Evolutionary conservation across 2,888 invertebrate genomes (phyloP).

Genomic region (Cephus runcator): DNA sequence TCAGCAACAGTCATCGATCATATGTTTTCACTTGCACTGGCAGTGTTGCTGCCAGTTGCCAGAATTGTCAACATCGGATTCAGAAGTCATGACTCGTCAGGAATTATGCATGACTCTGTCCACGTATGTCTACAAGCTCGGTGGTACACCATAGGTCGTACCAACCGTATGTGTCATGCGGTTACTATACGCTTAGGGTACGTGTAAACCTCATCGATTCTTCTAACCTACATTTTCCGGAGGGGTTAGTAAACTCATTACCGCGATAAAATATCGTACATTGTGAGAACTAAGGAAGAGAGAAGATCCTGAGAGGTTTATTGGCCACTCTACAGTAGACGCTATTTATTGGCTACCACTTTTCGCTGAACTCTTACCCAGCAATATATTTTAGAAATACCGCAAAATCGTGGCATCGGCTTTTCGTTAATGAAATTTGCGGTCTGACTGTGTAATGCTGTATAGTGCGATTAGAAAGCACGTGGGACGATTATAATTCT

Average conservation of each 20-base stretch:
- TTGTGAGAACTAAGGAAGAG: background rate
- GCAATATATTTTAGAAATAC: background rate
- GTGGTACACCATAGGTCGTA: background rate
- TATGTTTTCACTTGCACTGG: background rate
- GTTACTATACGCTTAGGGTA: background rate
- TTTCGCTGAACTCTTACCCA: background rate
- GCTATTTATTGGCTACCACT: background rate
- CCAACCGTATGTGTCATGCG: background rate
- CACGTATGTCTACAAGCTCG: background rate
- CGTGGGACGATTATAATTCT: background rate
- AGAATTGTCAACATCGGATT: background rate
- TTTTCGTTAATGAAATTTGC: background rate
- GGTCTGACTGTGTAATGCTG: background rate
- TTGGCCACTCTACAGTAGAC: background rate
- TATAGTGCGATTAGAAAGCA: background rate
- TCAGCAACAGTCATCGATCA: background rate
- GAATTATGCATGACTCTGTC: background rate
- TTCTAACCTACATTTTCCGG: conserved; percentile 42
- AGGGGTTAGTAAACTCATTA: conserved; percentile 54
- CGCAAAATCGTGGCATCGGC: background rate
- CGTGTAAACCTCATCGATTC: conserved; percentile 44
- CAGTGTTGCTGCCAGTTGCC: background rate
- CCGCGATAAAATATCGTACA: conserved; percentile 16
- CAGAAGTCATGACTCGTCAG: background rate
- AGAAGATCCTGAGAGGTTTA: background rate